Conservation (phyloP, 2,888 invertebrate species). For the Philereme vetulata region DNA sequence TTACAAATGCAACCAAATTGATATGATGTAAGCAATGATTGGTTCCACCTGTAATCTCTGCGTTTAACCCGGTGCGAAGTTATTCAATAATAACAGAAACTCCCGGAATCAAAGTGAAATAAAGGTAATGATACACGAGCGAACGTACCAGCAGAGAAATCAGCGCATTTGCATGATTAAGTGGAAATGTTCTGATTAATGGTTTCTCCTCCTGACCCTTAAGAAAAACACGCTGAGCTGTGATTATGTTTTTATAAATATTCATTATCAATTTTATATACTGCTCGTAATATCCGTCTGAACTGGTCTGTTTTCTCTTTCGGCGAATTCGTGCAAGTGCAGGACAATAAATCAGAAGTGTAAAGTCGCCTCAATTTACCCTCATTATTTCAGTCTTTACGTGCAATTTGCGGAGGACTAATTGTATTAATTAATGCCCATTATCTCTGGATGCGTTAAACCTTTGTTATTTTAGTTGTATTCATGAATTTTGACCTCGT, state of each 20-base stretch:
- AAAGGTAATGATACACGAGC: constrained; percentile 49
- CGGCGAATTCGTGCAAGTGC: constrained; percentile 79
- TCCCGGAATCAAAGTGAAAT: constrained; percentile 53
- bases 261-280: constrained; percentile 80
- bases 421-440: constrained; percentile 82
- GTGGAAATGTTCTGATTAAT: constrained; percentile 78
- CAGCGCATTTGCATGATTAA: constrained; percentile 67
- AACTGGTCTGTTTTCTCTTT: constrained; percentile 83
- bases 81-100: constrained; percentile 36
- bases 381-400: constrained; percentile 80
- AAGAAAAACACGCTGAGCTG: constrained; percentile 66
- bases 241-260: constrained; percentile 81
- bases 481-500: constrained; percentile 59
- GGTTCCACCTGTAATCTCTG: constrained; percentile 25
- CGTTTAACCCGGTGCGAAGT: constrained; percentile 25
- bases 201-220: constrained; percentile 68
- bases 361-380: constrained; percentile 81
- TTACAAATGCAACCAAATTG: constrained; percentile 26
- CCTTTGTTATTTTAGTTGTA: constrained; percentile 60
- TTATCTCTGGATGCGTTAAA: constrained; percentile 74
- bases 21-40: constrained; percentile 26
- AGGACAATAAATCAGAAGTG: constrained; percentile 83
- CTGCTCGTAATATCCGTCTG: constrained; percentile 73
- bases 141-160: constrained; percentile 48
- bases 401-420: constrained; percentile 80